Percentiles rank a stretch among this genome's conserved stretches.
These are phyloP conservation scores for Petaurus breviceps DNA, from an alignment of 2,113 vertebrate species.

Conservation along the genomic window DNA sequence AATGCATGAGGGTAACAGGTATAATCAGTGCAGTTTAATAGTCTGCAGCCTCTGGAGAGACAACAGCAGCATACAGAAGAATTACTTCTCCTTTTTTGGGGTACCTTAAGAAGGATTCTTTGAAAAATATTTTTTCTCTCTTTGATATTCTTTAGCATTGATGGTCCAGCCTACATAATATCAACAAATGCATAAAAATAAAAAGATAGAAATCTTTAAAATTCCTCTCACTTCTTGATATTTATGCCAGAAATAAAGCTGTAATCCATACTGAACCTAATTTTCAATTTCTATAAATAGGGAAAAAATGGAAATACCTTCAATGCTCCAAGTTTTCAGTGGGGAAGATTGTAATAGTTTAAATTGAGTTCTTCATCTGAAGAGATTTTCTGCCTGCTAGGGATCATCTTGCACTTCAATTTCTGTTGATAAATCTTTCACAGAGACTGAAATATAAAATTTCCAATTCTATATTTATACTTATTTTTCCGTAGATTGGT, in stretches of 20 bases:
- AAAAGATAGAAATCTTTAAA: not conserved
- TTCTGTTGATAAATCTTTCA: slow-evolving; percentile 15
- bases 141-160: slow-evolving; percentile 39
- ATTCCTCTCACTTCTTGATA: not conserved
- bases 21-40: slow-evolving; percentile 89
- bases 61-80: slow-evolving; percentile 74
- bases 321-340: not conserved
- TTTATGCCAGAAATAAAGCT: slow-evolving; percentile 20
- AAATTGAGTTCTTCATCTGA: slow-evolving; percentile 26
- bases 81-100: slow-evolving; percentile 44
- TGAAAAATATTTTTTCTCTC: slow-evolving; percentile 47
- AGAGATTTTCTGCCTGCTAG: slow-evolving; percentile 6
- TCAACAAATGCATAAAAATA: slow-evolving; percentile 11
- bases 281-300: slow-evolving; percentile 21
- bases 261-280: not conserved
- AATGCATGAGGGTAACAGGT: slow-evolving; percentile 89
- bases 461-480: slow-evolving; percentile 40
- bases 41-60: slow-evolving; percentile 79
- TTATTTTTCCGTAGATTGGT: slow-evolving; percentile 19
- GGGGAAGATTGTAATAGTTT: not conserved
- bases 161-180: not conserved
- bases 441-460: not conserved
- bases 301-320: not conserved
- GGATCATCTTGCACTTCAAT: not conserved
- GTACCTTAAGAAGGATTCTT: slow-evolving; percentile 57